Evolutionary conservation across 2,797 vertebrate genomes (phyloP).

Genomic region (Myotis pilosus): DNA sequence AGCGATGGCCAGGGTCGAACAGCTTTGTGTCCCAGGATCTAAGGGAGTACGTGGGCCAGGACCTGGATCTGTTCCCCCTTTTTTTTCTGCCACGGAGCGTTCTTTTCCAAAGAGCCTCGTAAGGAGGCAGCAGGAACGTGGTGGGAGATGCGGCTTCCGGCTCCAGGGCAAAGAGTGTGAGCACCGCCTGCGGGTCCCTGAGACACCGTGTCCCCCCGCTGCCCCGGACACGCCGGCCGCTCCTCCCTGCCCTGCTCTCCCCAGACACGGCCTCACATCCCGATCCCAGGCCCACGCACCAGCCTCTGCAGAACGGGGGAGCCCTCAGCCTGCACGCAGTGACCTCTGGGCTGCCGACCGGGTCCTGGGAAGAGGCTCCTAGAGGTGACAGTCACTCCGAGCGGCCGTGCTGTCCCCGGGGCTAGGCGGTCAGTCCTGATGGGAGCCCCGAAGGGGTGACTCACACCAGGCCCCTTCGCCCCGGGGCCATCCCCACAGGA

Average conservation of each 20-base stretch:
- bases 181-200: fast-evolving
- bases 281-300: background rate
- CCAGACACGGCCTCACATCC: background rate
- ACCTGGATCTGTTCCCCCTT: background rate
- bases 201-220: fast-evolving
- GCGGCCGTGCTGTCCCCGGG: background rate
- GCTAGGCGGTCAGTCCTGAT: too few relatives aligned
- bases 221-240: fast-evolving
- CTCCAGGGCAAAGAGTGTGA: background rate
- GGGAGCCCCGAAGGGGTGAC: fast-evolving
- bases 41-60: background rate
- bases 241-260: background rate
- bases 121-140: background rate
- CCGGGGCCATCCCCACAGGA: background rate
- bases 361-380: background rate
- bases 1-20: background rate
- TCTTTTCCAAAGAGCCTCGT: background rate
- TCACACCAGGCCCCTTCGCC: background rate
- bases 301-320: background rate
- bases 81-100: background rate
- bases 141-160: fast-evolving
- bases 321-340: too few relatives aligned
- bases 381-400: fast-evolving
- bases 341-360: fast-evolving
- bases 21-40: background rate